A percentile compares a stretch with the other conserved stretches of the same genome.
Evolutionary conservation across 1,140 invertebrate species (phyloP).

Genomic region (Nephila pilipes): DNA sequence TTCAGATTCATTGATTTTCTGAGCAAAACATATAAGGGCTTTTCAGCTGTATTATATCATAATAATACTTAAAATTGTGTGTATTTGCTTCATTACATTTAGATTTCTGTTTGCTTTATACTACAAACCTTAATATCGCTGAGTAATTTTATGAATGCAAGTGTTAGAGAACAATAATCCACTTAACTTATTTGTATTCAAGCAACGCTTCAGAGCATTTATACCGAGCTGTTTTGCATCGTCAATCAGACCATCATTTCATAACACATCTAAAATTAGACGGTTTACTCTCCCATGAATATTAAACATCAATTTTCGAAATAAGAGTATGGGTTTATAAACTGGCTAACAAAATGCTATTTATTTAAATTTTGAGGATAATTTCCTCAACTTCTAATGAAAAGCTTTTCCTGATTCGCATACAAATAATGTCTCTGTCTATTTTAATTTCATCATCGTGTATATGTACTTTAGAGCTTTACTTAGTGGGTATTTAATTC

Average conservation of each 20-base stretch:
- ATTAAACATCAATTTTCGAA: neutral
- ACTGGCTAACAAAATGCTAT: neutral
- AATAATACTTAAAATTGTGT: no score
- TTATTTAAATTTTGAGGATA: neutral
- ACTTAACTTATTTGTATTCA: neutral
- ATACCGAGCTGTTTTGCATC: neutral
- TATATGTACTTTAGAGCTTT: no score
- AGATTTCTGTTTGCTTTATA: no score
- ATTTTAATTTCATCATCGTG: neutral
- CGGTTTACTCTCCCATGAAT: neutral
- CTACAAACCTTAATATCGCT: no score
- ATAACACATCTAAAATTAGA: constrained; percentile 17
- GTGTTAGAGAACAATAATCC: neutral
- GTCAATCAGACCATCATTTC: neutral
- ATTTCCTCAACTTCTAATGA: neutral
- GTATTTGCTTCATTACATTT: no score
- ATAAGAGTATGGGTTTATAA: neutral
- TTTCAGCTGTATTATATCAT: no score
- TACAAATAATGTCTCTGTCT: neutral
- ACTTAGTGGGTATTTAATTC: no score
- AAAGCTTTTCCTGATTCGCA: neutral
- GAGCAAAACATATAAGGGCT: no score
- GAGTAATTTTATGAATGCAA: no score
- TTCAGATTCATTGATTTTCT: no score
- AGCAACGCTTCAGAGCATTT: neutral